Evolutionary conservation across 2,888 invertebrate genomes (phyloP).

Genomic region (Rhagonycha lutea): DNA sequence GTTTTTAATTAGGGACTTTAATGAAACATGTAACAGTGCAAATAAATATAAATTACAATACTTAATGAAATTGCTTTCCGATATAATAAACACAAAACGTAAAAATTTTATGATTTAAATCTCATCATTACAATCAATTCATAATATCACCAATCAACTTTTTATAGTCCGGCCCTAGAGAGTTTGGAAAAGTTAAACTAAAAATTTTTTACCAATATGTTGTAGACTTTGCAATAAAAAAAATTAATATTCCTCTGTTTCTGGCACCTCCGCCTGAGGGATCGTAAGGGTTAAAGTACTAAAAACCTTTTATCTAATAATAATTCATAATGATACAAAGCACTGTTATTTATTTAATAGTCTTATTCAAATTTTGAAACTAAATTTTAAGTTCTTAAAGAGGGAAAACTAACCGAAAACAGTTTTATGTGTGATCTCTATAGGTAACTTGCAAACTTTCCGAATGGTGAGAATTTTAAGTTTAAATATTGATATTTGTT

Average conservation of each 20-base stretch:
- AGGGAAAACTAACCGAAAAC: neutral
- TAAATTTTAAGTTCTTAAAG: neutral
- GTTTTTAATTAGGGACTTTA: conserved; percentile 15
- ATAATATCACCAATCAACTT: neutral
- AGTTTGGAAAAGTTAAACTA: neutral
- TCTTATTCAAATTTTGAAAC: neutral
- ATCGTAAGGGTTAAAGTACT: neutral
- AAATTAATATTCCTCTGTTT: neutral
- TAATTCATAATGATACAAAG: neutral
- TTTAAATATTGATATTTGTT: too few species aligned
- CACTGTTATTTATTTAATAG: neutral
- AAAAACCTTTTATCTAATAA: neutral
- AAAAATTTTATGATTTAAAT: neutral
- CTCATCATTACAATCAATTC: neutral
- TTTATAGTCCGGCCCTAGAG: neutral
- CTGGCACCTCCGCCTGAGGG: neutral
- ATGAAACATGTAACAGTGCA: conserved; percentile 15
- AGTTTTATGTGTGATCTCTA: neutral
- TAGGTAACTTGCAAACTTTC: neutral
- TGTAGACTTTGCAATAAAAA: neutral
- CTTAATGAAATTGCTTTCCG: neutral
- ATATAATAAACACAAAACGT: neutral
- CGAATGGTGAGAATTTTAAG: too few species aligned
- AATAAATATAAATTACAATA: conserved; percentile 11
- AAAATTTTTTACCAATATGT: neutral